Evolutionary conservation across 2,797 vertebrate species (phyloP).

Genomic region (Momotus momota): DNA sequence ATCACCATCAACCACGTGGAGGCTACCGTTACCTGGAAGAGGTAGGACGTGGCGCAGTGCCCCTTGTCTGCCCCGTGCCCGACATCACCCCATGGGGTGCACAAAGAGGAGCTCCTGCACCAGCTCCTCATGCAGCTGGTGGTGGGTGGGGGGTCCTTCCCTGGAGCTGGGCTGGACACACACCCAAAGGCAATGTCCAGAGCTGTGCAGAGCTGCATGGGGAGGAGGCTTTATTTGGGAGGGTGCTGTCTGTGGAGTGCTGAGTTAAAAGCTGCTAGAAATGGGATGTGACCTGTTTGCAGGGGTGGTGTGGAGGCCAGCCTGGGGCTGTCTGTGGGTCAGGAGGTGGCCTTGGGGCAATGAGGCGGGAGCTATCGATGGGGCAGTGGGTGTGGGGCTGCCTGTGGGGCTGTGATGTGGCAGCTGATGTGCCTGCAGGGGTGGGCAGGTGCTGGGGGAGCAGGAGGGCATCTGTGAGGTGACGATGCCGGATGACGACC

Average conservation of each 20-base stretch:
- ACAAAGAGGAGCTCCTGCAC: neutral
- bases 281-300: accelerated
- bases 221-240: accelerated
- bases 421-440: conserved; percentile 73
- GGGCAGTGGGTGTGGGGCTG: neutral
- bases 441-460: conserved; percentile 80
- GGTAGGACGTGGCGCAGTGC: conserved; percentile 73
- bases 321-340: neutral
- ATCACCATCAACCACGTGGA: conserved; percentile 95
- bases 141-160: neutral
- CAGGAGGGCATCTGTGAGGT: conserved; percentile 85
- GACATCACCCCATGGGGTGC: neutral
- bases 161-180: neutral
- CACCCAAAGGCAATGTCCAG: neutral
- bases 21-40: conserved; percentile 89
- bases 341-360: neutral
- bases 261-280: neutral
- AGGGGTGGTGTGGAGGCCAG: accelerated
- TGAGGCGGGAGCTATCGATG: neutral
- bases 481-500: conserved; percentile 92
- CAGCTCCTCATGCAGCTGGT: neutral
- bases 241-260: neutral
- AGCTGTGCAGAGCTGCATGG: neutral
- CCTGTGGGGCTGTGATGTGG: neutral
- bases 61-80: neutral